A percentile compares a stretch with the other conserved stretches of the same genome.
Conservation (phyloP, 2,113 vertebrate species). For the Petrocephalus microphthalmus region DNA sequence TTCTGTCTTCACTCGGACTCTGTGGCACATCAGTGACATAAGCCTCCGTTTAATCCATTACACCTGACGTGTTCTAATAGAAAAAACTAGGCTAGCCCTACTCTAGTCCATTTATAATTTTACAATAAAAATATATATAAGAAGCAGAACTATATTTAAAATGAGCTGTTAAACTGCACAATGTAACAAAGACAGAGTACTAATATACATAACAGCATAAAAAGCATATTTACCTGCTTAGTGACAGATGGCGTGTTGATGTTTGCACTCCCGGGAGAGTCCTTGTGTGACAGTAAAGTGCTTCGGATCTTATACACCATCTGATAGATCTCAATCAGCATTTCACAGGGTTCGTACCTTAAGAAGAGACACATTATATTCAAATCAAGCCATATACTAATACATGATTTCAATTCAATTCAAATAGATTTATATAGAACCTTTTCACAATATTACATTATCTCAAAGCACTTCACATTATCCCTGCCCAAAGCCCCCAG, state of each 20-base stretch:
- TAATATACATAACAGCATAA: not conserved
- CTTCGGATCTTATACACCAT: conserved; percentile 65
- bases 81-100: not conserved
- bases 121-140: not conserved
- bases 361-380: not conserved
- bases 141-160: not conserved
- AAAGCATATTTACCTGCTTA: conserved; percentile 54
- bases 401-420: not conserved
- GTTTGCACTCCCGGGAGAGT: conserved; percentile 38
- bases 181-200: not conserved
- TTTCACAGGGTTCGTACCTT: conserved; percentile 63
- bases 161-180: not conserved
- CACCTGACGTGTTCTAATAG: not conserved
- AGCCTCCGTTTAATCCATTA: not conserved
- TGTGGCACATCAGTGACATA: conserved; percentile 29
- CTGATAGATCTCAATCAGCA: conserved; percentile 63
- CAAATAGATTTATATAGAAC: not conserved
- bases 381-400: not conserved
- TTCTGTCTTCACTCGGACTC: conserved; percentile 47
- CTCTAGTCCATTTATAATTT: not conserved
- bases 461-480: not conserved
- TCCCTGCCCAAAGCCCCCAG: not conserved
- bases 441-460: not conserved
- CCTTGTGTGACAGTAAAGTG: conserved; percentile 59
- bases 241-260: conserved; percentile 41